Conservation (phyloP, 2,113 vertebrate genomes). For the Hemiprocne comata region DNA sequence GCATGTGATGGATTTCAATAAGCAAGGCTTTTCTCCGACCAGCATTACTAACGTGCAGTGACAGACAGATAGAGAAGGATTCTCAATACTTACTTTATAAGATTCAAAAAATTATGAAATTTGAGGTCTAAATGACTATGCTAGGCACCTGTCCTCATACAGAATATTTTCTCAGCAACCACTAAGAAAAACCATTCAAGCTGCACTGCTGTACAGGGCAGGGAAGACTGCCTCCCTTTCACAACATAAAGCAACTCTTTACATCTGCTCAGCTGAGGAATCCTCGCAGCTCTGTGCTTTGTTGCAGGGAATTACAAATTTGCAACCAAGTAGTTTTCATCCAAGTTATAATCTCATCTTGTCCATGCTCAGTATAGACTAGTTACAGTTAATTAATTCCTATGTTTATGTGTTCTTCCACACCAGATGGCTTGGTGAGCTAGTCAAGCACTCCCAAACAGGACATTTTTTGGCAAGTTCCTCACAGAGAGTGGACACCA, state of each 20-base stretch:
- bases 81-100: neutral
- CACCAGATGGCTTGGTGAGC: slow-evolving; percentile 23
- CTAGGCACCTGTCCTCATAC: neutral
- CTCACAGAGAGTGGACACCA: neutral
- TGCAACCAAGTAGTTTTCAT: neutral
- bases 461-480: slow-evolving; percentile 4
- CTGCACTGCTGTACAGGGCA: rapidly evolving
- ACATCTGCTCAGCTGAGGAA: neutral
- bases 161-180: neutral
- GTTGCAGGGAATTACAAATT: neutral
- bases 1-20: neutral
- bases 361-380: neutral
- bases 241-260: neutral
- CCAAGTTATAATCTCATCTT: neutral
- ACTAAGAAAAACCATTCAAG: neutral
- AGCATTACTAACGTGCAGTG: neutral
- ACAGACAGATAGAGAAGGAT: neutral
- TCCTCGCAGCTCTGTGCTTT: neutral
- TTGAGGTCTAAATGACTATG: neutral
- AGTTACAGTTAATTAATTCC: slow-evolving; percentile 21
- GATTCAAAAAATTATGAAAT: rapidly evolving
- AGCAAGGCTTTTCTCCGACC: neutral
- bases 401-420: neutral
- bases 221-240: neutral
- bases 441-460: neutral